A percentile compares a stretch with the other conserved stretches of the same genome.
Evolutionary conservation across 2,888 invertebrate species (phyloP).

Genomic region (Isotomurus palustris): DNA sequence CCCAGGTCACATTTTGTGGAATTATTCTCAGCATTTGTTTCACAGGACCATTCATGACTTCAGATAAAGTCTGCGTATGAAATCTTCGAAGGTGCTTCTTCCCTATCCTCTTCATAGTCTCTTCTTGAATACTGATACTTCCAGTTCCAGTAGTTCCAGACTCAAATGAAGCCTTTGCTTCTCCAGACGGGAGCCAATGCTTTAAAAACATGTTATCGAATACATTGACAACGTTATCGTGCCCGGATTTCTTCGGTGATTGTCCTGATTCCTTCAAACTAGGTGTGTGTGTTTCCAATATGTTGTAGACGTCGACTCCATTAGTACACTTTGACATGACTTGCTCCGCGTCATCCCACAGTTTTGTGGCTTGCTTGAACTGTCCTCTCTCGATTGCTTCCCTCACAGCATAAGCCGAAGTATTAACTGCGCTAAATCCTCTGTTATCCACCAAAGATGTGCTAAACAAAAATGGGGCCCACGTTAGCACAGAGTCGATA

Average conservation of each 20-base stretch:
- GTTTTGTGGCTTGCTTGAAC: constrained; percentile 60
- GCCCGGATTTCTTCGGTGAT: too few species aligned
- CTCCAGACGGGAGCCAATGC: too few species aligned
- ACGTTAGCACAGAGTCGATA: constrained; percentile 73
- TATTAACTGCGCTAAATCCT: constrained; percentile 61
- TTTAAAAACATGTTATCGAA: too few species aligned
- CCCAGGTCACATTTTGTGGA: constrained; percentile 63
- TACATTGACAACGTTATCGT: too few species aligned
- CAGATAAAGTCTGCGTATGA: constrained; percentile 46
- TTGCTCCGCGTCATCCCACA: constrained; percentile 63
- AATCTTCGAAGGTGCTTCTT: constrained; percentile 21
- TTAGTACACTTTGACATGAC: constrained; percentile 60
- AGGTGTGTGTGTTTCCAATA: constrained; percentile 54
- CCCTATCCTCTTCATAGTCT: constrained; percentile 25
- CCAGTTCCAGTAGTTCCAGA: too few species aligned
- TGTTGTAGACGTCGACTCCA: constrained; percentile 77
- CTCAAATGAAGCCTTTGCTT: too few species aligned
- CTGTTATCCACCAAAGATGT: constrained; percentile 64
- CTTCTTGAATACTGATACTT: too few species aligned
- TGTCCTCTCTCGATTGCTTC: constrained; percentile 57
- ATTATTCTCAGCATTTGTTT: constrained; percentile 61
- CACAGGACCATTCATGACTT: constrained; percentile 69
- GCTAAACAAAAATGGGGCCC: constrained; percentile 72
- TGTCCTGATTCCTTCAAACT: too few species aligned
- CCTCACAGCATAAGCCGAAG: constrained; percentile 57